Base-by-base conservation (phyloP, 1,140 invertebrate species). In the Halictus rubicundus region DNA sequence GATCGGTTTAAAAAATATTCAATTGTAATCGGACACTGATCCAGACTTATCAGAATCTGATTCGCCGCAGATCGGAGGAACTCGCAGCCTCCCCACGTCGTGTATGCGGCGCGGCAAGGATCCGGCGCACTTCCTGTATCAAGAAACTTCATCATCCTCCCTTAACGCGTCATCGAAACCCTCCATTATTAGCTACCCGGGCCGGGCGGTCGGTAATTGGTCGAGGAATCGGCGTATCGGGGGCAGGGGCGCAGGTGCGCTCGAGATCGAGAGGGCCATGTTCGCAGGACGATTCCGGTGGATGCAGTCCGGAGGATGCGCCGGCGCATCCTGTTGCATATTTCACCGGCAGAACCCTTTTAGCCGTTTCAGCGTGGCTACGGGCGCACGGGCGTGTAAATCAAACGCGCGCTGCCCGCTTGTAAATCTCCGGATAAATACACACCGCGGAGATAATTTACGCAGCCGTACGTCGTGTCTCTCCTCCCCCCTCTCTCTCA, bases 371-470 rank as follows among this genome's bases (percentile, higher is more conserved):
- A 87, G 27, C 84, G 83, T 78, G 66, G 84, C 77, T 82, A 87
- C 82, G 77, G 75, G 83, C 78, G 64, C 87, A 80, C 80, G 70
- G 80, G 88, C 87, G 89, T 91, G 91, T 92, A 92, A 92, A 92
- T 92, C 91, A 92, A 91, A 87, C 80, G 87, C 86, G 89, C 88
- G 88, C 88, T 90, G 90, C 86, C 88, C 87, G 89, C 89, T 89
- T 91, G 91, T 92, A 92, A 92, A 92, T 92, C 92, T 92, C 87
- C 84, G 73, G 79, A 89, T 91, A 92, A 92, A 91, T 92, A 92
- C 90, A 92, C 90, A 92, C 89, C 88, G 84, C 83, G 70, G 83
- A 85, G 91, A 92, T 92, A 92, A 92, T 92, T 92, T 92, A 92
- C 91, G 89, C 91, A 92, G 90, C 89, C 90, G 82, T 81, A 82